These are phyloP conservation scores for Haliaeetus leucogaster DNA, from an alignment of 2,113 vertebrate species.

Conservation along the genomic window DNA sequence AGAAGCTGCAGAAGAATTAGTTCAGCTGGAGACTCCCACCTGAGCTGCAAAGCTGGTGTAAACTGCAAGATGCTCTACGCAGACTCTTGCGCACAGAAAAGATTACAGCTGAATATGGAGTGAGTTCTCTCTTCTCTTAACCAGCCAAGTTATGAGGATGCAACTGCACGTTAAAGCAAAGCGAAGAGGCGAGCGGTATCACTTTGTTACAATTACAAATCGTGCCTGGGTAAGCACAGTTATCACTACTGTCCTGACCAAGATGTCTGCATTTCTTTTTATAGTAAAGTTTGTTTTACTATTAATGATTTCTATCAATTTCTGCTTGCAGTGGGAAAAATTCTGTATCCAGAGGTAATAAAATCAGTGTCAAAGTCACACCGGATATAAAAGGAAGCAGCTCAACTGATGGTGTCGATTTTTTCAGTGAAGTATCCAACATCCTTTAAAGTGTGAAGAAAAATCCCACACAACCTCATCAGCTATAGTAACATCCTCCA, in stretches of 20 bases:
- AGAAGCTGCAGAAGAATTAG: not conserved
- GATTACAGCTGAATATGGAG: not conserved
- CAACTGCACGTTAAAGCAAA: not conserved
- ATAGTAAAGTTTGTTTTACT: not conserved
- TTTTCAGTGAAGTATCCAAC: not conserved
- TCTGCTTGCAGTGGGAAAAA: not conserved
- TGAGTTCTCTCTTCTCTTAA: not conserved
- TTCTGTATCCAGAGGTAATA: not conserved
- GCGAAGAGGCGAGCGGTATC: rapidly evolving
- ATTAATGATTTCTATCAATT: not conserved
- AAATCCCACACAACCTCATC: not conserved
- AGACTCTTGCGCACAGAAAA: rapidly evolving
- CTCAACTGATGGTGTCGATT: not conserved
- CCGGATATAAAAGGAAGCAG: not conserved
- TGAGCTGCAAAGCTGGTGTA: not conserved
- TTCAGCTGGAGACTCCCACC: not conserved
- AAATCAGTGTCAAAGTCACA: not conserved
- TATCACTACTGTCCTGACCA: not conserved
- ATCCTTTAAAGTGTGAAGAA: not conserved
- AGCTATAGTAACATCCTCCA: not conserved
- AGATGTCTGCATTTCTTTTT: not conserved
- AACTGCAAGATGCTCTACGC: not conserved
- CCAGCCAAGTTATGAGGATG: not conserved
- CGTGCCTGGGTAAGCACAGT: not conserved
- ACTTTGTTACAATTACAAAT: not conserved